These are phyloP conservation scores for Poecilobothrus nobilitatus DNA, from an alignment of 2,888 invertebrate species.

Conservation along the genomic window DNA sequence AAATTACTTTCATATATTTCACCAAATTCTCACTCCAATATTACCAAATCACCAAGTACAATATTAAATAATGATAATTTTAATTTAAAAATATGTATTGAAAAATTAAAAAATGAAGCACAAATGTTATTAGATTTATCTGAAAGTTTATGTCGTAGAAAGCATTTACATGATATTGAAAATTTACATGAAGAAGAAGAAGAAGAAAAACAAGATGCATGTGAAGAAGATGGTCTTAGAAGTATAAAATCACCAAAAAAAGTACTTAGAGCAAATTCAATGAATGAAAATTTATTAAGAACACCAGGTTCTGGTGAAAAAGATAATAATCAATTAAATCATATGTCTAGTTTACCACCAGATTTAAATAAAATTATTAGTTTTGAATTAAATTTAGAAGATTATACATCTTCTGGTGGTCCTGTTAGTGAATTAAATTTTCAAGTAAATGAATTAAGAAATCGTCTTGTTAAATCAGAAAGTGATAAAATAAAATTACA, in stretches of 20 bases:
- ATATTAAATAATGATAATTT: conserved; percentile 33
- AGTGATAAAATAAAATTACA: conserved; percentile 46
- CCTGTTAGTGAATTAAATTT: conserved; percentile 42
- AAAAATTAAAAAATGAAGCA: conserved; percentile 60
- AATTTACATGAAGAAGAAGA: conserved; percentile 27
- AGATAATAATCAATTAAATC: conserved; percentile 21
- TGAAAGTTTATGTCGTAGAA: conserved; percentile 33
- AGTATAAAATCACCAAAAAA: conserved; percentile 24
- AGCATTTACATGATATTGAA: conserved; percentile 26
- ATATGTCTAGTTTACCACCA: conserved; percentile 32
- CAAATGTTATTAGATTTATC: conserved; percentile 59
- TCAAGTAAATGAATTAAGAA: conserved; percentile 53
- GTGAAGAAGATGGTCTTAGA: conserved; percentile 30
- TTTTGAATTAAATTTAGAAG: conserved; percentile 22
- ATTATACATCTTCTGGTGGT: conserved; percentile 27
- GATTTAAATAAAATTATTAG: conserved; percentile 31
- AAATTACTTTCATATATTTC: conserved; percentile 51
- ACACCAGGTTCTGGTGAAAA: conserved; percentile 15
- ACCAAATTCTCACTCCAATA: neutral
- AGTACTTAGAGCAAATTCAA: conserved; percentile 35
- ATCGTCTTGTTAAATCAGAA: conserved; percentile 41
- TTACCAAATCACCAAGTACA: neutral
- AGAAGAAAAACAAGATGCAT: neutral
- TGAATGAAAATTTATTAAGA: conserved; percentile 35
- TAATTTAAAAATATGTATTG: conserved; percentile 60